phyloP scores from a whole-genome alignment of 2,888 invertebrate species.

The Dioctria rufipes region DNA sequence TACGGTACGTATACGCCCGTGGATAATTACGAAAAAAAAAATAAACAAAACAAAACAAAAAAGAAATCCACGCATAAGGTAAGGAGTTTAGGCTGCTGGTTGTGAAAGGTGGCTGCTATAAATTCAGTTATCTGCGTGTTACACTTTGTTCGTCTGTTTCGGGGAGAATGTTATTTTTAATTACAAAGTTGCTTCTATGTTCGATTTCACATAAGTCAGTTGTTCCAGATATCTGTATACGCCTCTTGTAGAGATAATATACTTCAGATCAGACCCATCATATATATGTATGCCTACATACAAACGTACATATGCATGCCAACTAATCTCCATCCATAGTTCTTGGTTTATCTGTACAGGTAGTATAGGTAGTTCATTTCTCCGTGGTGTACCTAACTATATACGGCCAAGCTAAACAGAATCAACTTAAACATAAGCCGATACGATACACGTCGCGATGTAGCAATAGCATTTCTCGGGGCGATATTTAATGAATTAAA shows the following conservation, averaged over 20 bases:
- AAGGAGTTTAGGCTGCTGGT: neutral
- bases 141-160: conserved; percentile 56
- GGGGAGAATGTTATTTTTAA: conserved; percentile 58
- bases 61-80: neutral
- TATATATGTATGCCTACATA: conserved; percentile 23
- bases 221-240: conserved; percentile 5
- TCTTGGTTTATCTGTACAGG: too few relatives aligned
- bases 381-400: too few relatives aligned
- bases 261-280: neutral
- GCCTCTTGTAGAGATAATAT: conserved; percentile 12
- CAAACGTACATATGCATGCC: too few relatives aligned
- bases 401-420: too few relatives aligned
- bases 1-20: conserved; percentile 16
- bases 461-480: conserved; percentile 22
- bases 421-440: too few relatives aligned
- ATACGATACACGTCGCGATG: neutral
- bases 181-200: conserved; percentile 56
- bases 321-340: too few relatives aligned
- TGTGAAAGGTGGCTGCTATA: conserved; percentile 3
- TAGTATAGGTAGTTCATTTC: too few relatives aligned
- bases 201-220: conserved; percentile 19
- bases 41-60: neutral
- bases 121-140: conserved; percentile 41
- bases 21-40: conserved; percentile 28
- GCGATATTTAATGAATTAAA: conserved; percentile 58